Percentiles rank a stretch among this genome's conserved stretches.
These are phyloP conservation scores for Telenomus remus DNA, from an alignment of 1,140 invertebrate genomes.

Conservation along the genomic window DNA sequence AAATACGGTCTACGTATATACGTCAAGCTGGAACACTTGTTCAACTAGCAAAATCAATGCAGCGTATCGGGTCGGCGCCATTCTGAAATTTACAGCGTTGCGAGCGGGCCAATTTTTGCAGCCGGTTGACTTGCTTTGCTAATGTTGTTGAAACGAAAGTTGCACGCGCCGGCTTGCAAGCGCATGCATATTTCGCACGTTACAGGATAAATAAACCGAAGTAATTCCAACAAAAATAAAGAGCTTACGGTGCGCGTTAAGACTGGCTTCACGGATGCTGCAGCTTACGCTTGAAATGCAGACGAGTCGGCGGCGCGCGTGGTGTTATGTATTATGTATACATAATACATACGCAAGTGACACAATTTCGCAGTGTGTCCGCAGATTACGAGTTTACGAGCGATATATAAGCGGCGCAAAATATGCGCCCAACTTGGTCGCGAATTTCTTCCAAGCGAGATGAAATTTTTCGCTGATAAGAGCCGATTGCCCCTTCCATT, in stretches of 20 bases:
- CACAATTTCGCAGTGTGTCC: slow-evolving; percentile 45
- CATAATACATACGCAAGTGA: slow-evolving; percentile 46
- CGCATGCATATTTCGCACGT: slow-evolving; percentile 38
- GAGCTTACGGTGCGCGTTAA: slow-evolving; percentile 45
- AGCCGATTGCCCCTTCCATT: no score
- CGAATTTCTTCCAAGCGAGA: slow-evolving; percentile 26
- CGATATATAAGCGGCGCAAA: slow-evolving; percentile 21
- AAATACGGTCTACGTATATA: no score
- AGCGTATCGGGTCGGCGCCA: no score
- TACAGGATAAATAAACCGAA: slow-evolving; percentile 50
- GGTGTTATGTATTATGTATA: slow-evolving; percentile 43
- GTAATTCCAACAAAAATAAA: slow-evolving; percentile 55
- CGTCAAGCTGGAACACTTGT: no score
- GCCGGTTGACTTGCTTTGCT: slow-evolving; percentile 1
- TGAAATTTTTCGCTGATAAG: slow-evolving; percentile 14
- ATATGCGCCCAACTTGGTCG: slow-evolving; percentile 22
- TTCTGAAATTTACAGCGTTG: no score
- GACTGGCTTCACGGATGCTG: slow-evolving; percentile 38
- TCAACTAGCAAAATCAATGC: no score
- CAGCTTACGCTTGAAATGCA: slow-evolving; percentile 48
- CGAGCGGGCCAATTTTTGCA: slow-evolving; percentile 10
- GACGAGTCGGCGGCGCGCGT: slow-evolving; percentile 16
- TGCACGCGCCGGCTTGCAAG: slow-evolving; percentile 7
- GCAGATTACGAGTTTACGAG: slow-evolving; percentile 45
- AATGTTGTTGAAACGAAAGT: slow-evolving; percentile 28